Base-by-base conservation (phyloP, 2,888 invertebrate species). In the Ormyrus thymus region DNA sequence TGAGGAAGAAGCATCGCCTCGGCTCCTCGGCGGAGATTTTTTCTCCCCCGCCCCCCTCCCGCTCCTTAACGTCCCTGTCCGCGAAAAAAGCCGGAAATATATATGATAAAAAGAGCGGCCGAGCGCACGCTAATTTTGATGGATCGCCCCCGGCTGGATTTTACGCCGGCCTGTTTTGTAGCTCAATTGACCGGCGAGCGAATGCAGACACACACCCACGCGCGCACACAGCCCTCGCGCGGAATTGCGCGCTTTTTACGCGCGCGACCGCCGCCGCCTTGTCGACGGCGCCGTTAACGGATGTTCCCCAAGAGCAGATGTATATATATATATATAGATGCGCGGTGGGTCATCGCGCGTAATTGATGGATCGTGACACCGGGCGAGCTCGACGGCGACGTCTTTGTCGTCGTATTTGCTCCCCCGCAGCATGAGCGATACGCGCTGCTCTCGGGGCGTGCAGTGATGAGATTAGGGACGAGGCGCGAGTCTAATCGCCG, bases 121-220 rank as follows among this genome's bases (percentile, higher is more conserved):
- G 29, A 83, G 59, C 29, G 11, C 7, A 43, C 46, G 53, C 83
- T 84, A 82, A 85, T 85, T 84, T 84, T 85, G 84, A 86, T 84
- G 84, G 83, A 86, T 86, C 81, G 82, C 79, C 46, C 76, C 15
- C 50, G 29, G 29, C 29, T 29, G 29, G 29, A 29, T 13, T 15
- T 62, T 8, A 29, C 15, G 64, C n/a, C 29, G 29, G 15, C 48
- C n/a, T n/a, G n/a, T 13, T 50, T 15, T 2, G 29, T 45, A 61
- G 50, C 45, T 51, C 29, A 29, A 71, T 51, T 71, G 59, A 61
- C 71, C 71, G 50, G 4, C 46, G n/a, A 29, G 29, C 29, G 29
- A 29, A 4, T 4, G 29, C 29, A 29, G 29, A 29, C 29, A 29
- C 29, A 29, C 4, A 29, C 29, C 2, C n/a, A n/a, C n/a, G n/a